Evolutionary conservation across 2,888 invertebrate genomes (phyloP), one percentile per base, ranked within the genome.

Genomic region (Euclidia mi): DNA sequence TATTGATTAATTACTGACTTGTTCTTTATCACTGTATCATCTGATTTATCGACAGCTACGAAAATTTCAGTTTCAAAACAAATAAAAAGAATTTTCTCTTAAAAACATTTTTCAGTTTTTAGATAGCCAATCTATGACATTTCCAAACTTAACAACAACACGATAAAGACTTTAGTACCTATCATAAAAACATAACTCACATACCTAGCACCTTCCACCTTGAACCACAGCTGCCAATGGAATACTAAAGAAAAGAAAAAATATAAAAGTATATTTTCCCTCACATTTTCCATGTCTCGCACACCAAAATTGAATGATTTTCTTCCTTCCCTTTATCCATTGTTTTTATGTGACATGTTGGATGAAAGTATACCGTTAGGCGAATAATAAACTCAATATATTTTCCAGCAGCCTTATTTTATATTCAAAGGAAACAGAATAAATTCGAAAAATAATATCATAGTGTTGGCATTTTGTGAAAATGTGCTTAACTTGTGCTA

Each of bases 241-340:
- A 52, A 47, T 29, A 29, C 43, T 42, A 7, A 6, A 37, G 34
- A 12, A 38, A 38, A 37, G 40, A 35, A 34, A 20, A 14, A 44
- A 42, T 43, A 44, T 43, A 31, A 6, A 45, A 45, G 25, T 45
- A 15, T 38, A 40, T 52, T 52, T 43, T 45, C 20, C 31, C 32
- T 25, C 25, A 12, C 31, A 45, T 40, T 40, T 40, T 40, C 38
- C 51, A 38, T 32, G 40, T 20, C 35, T 12, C 29, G 14, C 29
- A 43, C 43, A 40, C 40, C 20, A 48, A 10, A 25, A 40, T 40
- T 40, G 40, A 40, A 10, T 37, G 37, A 51, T 42, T 44, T 49
- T 51, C 25, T 42, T 18, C 31, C 14, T 45, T 31, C 38, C 37
- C 20, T 50, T 50, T 37, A 37, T 37, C 29, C 4, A 2, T 2